A percentile compares a stretch with the other conserved stretches of the same genome.
Evolutionary conservation across 1,140 invertebrate species (phyloP).

Genomic region (Hylaeus volcanicus): DNA sequence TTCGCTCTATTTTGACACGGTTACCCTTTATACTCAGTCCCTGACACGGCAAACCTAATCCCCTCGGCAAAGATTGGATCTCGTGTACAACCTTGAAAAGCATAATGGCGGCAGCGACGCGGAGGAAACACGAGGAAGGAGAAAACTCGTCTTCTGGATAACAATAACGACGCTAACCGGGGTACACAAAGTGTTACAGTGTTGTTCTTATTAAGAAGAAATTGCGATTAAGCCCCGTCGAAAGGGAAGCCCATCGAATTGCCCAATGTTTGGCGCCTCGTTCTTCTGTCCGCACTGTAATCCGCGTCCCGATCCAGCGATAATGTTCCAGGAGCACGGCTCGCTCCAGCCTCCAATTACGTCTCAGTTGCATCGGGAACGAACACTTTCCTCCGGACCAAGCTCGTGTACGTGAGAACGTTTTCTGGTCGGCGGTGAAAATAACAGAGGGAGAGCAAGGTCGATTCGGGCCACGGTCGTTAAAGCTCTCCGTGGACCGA

Average conservation of each 20-base stretch:
- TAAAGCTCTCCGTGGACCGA: slow-evolving; percentile 43
- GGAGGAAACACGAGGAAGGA: background rate
- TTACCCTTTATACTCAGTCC: slow-evolving; percentile 15
- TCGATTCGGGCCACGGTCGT: slow-evolving; percentile 53
- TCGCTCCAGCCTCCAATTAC: slow-evolving; percentile 13
- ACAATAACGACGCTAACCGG: no score
- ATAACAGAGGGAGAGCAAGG: slow-evolving; percentile 47
- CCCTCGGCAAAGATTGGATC: slow-evolving; percentile 26
- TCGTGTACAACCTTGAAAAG: slow-evolving; percentile 25
- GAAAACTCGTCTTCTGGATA: no score
- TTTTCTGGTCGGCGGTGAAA: slow-evolving; percentile 42
- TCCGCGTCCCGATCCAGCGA: no score
- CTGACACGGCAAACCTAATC: slow-evolving; percentile 25
- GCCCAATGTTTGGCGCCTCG: no score
- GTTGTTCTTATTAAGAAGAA: no score
- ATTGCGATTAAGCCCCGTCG: no score
- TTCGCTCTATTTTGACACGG: slow-evolving; percentile 11
- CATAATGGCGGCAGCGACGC: slow-evolving; percentile 1
- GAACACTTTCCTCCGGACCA: background rate
- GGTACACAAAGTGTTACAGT: no score
- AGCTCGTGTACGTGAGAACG: background rate
- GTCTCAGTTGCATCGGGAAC: background rate
- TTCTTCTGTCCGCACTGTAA: no score
- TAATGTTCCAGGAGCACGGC: background rate
- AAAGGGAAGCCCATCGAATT: no score